phyloP scores from a whole-genome alignment of 92 coral and sea anemone genomes.

The Zoanthus sansibaricus region DNA sequence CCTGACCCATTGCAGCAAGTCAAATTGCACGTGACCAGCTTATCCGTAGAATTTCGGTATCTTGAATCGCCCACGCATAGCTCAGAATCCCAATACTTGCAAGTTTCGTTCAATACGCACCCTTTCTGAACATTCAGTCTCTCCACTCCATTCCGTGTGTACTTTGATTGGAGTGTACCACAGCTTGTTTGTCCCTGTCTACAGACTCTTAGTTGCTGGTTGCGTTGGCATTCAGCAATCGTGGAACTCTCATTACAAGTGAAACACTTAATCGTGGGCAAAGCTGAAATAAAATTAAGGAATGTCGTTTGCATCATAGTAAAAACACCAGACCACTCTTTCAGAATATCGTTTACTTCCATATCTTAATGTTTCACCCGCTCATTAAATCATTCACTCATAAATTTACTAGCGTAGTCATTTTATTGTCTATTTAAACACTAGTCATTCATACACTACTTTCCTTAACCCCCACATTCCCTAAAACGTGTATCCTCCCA shows the following conservation, averaged over 20 bases:
- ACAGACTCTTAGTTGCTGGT: slow-evolving; percentile 10
- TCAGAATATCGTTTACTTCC: too few species aligned
- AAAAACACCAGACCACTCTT: not conserved
- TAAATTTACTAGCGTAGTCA: too few species aligned
- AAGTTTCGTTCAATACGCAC: slow-evolving; percentile 5
- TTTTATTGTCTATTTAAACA: too few species aligned
- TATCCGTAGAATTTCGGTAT: slow-evolving; percentile 8
- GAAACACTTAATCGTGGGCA: slow-evolving; percentile 11
- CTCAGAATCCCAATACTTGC: not conserved
- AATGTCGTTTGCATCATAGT: not conserved
- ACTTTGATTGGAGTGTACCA: slow-evolving; percentile 17
- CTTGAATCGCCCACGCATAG: not conserved
- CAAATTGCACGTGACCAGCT: slow-evolving; percentile 15
- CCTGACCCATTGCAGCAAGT: slow-evolving; percentile 31
- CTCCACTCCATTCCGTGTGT: slow-evolving; percentile 16
- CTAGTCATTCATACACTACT: too few species aligned
- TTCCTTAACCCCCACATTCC: too few species aligned
- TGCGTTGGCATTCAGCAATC: slow-evolving; percentile 26
- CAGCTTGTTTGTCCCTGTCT: slow-evolving; percentile 5
- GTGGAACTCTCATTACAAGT: slow-evolving; percentile 31
- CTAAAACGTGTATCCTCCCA: too few species aligned
- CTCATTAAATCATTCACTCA: too few species aligned
- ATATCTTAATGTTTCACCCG: too few species aligned
- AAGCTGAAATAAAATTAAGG: not conserved
- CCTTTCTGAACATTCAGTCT: slow-evolving; percentile 12